These are phyloP conservation scores for Arvicanthis niloticus DNA, from an alignment of 2,113 vertebrate species.

Conservation along the genomic window DNA sequence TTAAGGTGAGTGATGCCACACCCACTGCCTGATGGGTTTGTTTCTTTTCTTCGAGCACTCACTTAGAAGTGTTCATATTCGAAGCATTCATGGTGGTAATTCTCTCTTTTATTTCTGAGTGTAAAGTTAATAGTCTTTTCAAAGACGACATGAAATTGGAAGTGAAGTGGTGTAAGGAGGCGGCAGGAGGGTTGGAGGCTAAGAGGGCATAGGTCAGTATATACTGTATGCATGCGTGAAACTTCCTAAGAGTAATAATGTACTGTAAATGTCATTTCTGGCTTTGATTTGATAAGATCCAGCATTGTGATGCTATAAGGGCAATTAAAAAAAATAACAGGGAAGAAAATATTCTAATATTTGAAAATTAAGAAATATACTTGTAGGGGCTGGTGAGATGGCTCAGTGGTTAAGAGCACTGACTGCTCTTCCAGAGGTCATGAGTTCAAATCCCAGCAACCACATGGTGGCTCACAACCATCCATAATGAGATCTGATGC, in stretches of 20 bases:
- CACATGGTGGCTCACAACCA: too few relatives aligned
- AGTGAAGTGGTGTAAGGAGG: neutral
- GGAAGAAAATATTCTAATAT: neutral
- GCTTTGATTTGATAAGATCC: neutral
- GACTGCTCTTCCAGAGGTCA: too few relatives aligned
- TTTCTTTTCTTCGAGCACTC: neutral
- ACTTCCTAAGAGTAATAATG: neutral
- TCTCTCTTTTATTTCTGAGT: neutral
- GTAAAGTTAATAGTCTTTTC: neutral
- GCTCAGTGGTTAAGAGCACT: too few relatives aligned
- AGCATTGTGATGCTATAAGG: neutral
- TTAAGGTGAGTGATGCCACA: neutral
- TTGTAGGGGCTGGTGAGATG: too few relatives aligned
- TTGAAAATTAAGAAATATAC: neutral
- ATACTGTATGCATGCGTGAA: neutral
- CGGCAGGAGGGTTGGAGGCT: neutral
- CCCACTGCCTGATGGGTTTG: neutral
- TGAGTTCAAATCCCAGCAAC: too few relatives aligned
- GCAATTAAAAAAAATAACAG: neutral
- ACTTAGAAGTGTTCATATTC: neutral
- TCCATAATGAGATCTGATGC: too few relatives aligned
- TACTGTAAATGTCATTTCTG: neutral
- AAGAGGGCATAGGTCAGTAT: neutral
- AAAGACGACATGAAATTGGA: neutral
- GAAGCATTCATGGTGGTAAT: neutral